Percentiles rank a stretch among this genome's conserved stretches.
phyloP scores from a whole-genome alignment of 2,797 vertebrate genomes.

The Oophaga sylvatica region DNA sequence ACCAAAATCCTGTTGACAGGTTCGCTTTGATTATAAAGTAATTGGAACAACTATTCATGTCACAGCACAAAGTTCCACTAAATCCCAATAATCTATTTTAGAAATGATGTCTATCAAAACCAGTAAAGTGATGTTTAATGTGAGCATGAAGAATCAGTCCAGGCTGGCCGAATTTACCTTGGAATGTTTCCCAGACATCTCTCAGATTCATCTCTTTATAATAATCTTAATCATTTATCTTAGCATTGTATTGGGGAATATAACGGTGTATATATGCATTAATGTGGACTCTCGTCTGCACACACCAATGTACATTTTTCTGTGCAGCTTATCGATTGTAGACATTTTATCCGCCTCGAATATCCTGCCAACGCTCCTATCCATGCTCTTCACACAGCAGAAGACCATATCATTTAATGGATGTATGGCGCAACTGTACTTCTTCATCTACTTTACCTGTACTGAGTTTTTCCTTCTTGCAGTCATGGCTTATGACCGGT shows the following conservation, averaged over 20 bases:
- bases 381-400: slow-evolving; percentile 25
- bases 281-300: slow-evolving; percentile 19
- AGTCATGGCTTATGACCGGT: slow-evolving; percentile 34
- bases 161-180: slow-evolving; percentile 8
- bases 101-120: background rate
- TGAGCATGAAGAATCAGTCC: background rate
- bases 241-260: slow-evolving; percentile 36
- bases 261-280: slow-evolving; percentile 16
- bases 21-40: background rate
- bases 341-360: slow-evolving; percentile 38
- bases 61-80: background rate
- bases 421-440: slow-evolving; percentile 49
- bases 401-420: slow-evolving; percentile 33
- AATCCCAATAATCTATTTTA: too few relatives aligned
- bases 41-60: background rate
- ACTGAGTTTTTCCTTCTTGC: slow-evolving; percentile 43
- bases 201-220: slow-evolving; percentile 1
- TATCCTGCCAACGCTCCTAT: slow-evolving; percentile 38
- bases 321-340: slow-evolving; percentile 22
- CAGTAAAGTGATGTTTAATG: background rate
- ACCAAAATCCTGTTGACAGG: too few relatives aligned
- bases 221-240: slow-evolving; percentile 28
- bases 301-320: slow-evolving; percentile 47
- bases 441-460: slow-evolving; percentile 33
- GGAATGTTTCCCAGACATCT: slow-evolving; percentile 16